These are phyloP conservation scores for Caenorhabditis virilis DNA, from an alignment of 2,888 invertebrate species.

Conservation along the genomic window DNA sequence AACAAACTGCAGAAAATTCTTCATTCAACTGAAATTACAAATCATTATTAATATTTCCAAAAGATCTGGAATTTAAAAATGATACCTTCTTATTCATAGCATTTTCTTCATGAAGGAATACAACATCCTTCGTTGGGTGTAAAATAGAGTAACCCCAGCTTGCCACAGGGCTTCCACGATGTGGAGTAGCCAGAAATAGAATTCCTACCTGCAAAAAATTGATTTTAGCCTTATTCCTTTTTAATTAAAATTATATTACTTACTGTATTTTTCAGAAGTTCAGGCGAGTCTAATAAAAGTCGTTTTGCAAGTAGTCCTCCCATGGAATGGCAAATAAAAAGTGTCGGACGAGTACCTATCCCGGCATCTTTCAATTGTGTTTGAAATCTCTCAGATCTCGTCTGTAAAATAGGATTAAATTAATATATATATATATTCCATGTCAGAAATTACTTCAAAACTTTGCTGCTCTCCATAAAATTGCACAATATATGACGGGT, in stretches of 20 bases:
- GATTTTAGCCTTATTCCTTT: neutral
- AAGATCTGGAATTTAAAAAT: neutral
- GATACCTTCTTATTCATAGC: constrained; percentile 50
- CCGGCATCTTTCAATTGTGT: constrained; percentile 49
- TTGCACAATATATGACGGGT: constrained; percentile 58
- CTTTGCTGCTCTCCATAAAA: constrained; percentile 51
- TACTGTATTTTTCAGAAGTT: constrained; percentile 32
- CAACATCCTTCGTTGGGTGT: constrained; percentile 59
- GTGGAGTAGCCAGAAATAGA: constrained; percentile 65
- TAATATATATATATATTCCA: neutral
- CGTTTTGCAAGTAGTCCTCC: constrained; percentile 64
- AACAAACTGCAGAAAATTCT: constrained; percentile 48
- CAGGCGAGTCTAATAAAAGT: constrained; percentile 53
- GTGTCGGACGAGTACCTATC: constrained; percentile 58
- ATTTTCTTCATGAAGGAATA: constrained; percentile 52
- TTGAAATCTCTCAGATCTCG: constrained; percentile 48
- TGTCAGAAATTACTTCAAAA: constrained; percentile 36
- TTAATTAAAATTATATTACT: neutral
- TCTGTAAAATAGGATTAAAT: constrained; percentile 32
- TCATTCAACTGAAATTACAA: constrained; percentile 56
- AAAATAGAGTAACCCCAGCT: constrained; percentile 52
- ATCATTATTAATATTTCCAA: neutral
- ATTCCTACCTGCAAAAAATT: constrained; percentile 50
- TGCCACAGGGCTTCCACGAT: constrained; percentile 61
- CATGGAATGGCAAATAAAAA: constrained; percentile 65